phyloP scores from a whole-genome alignment of 2,797 vertebrate genomes.

The Apodemus agrarius region DNA sequence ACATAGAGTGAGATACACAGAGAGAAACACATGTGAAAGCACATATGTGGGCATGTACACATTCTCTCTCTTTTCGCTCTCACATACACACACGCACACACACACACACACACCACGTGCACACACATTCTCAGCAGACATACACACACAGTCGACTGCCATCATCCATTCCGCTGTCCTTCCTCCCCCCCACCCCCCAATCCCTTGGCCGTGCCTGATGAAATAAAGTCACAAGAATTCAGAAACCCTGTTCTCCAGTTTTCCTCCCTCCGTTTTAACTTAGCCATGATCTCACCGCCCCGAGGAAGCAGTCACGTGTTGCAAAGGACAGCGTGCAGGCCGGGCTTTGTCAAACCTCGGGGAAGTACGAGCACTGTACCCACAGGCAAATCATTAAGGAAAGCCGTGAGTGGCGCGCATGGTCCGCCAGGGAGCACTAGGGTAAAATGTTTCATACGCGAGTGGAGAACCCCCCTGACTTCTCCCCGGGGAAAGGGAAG shows the following conservation, averaged over 20 bases:
- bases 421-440: background rate
- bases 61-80: background rate
- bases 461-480: background rate
- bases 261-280: background rate
- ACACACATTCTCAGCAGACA: background rate
- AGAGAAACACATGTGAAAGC: background rate
- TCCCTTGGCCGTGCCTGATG: background rate
- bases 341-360: background rate
- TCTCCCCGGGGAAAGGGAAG: background rate
- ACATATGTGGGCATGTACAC: background rate
- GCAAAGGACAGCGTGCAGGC: background rate
- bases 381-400: background rate
- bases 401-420: background rate
- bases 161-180: background rate
- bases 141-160: background rate
- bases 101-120: background rate
- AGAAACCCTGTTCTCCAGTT: background rate
- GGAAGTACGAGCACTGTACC: background rate
- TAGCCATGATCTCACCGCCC: background rate
- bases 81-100: background rate
- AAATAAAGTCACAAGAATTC: constrained; percentile 1
- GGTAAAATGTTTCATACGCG: background rate
- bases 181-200: background rate
- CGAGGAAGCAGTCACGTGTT: background rate
- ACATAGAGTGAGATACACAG: background rate